Evolutionary conservation across 1,140 invertebrate species (phyloP), one percentile per base, ranked within the genome.

Genomic region (Eumaeus atala): DNA sequence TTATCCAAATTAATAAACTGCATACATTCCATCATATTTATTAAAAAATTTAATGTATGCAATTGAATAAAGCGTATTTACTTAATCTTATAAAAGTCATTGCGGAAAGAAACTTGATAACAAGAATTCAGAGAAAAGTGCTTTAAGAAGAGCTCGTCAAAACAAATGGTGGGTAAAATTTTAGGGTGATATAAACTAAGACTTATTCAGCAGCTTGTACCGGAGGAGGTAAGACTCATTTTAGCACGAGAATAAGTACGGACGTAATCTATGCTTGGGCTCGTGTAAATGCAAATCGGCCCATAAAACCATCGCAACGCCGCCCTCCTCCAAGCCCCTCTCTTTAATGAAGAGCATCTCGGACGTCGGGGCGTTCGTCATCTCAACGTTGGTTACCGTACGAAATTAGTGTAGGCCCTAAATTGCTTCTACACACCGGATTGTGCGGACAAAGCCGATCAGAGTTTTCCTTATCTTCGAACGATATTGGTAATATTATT

Each of bases 261-360:
- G 67, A 63, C 71, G 79, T 87, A 87, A 87, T 87, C 83, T 83
- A 74, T 77, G 77, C 78, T 75, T 66, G 70, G 73, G 81, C 71
- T 82, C 77, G 83, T 86, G 83, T 87, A 87, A 87, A 87, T 87
- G 83, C 81, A 87, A 87, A 87, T 87, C 74, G 77, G 78, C 76
- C 81, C 72, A 84, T 86, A 84, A 86, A 82, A 79, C 78, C 77
- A 74, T 78, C 66, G 59, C 68, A n/a, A n/a, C 56, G 62, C 53
- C 53, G 37, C 59, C 61, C 51, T 38, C 62, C 53, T 47, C 61
- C 55, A 64, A 48, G 56, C 55, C 67, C 68, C 66, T 60, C 51
- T 59, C 61, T 71, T 71, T 84, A 84, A 87, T 84, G 81, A 86
- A 86, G 77, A 84, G 79, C 64, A 70, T 67, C 73, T 79, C 72